A percentile compares a stretch with the other conserved stretches of the same genome.
Evolutionary conservation across 2,113 vertebrate species (phyloP).

Genomic region (Brachypodius melanocephalos): DNA sequence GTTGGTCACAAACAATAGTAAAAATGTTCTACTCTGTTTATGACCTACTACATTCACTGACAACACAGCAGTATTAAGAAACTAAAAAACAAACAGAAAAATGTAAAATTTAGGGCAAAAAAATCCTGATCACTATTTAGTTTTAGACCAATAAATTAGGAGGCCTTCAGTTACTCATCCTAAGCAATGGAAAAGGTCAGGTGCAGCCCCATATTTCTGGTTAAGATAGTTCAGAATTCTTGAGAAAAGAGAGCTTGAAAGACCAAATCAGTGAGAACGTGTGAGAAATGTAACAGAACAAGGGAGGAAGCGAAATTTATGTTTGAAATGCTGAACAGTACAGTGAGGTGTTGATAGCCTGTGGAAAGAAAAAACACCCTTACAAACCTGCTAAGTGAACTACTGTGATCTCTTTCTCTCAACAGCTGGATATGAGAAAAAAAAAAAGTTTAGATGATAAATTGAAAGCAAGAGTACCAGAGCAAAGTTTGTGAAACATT

Average conservation of each 20-base stretch:
- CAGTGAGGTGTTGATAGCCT: background rate
- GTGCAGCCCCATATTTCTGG: background rate
- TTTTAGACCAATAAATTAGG: background rate
- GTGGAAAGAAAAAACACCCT: background rate
- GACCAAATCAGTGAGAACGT: background rate
- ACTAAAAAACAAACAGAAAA: background rate
- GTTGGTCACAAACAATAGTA: background rate
- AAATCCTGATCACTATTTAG: background rate
- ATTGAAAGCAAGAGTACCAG: background rate
- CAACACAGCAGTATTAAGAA: background rate
- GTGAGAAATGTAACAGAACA: conserved; percentile 18
- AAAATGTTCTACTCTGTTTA: background rate
- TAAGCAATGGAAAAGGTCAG: background rate
- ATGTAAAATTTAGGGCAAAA: background rate
- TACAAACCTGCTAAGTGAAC: conserved; percentile 8
- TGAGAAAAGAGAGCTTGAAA: background rate
- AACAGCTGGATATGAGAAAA: background rate
- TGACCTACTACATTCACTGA: background rate
- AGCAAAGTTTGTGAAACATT: background rate
- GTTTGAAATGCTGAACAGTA: conserved; percentile 1
- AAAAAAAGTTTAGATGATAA: background rate
- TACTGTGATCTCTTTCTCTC: conserved; percentile 4
- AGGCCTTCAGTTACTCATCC: background rate
- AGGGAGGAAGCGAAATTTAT: background rate
- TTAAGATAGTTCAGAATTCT: background rate